Conservation (phyloP, 2,888 invertebrate species). For the Eumerus sabulonum region DNA sequence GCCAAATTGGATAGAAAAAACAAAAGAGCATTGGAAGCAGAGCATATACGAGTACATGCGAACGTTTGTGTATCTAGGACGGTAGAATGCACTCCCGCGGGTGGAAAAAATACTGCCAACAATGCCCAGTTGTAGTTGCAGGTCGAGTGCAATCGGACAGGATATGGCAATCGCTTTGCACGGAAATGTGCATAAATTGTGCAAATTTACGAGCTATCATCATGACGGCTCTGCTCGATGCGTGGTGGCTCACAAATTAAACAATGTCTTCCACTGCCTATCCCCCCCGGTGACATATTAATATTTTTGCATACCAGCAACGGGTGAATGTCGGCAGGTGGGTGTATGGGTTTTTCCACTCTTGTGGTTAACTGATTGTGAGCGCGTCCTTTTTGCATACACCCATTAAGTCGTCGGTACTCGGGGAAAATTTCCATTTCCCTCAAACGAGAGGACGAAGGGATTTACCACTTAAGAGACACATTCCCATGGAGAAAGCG, state of each 20-base stretch:
- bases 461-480: neutral
- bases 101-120: slow-evolving; percentile 1
- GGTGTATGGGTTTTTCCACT: neutral
- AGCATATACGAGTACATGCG: no score
- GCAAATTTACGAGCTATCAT: slow-evolving; percentile 60
- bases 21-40: neutral
- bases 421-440: slow-evolving; percentile 14
- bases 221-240: slow-evolving; percentile 34
- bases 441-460: neutral
- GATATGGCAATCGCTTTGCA: slow-evolving; percentile 49
- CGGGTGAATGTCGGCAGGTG: neutral
- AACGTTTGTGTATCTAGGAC: neutral
- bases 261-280: slow-evolving; percentile 34
- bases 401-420: slow-evolving; percentile 24
- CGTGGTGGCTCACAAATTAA: slow-evolving; percentile 37
- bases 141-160: slow-evolving; percentile 27
- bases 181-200: slow-evolving; percentile 58
- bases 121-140: slow-evolving; percentile 30
- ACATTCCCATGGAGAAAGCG: no score
- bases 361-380: slow-evolving; percentile 4
- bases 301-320: slow-evolving; percentile 29
- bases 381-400: slow-evolving; percentile 13
- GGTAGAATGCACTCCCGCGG: neutral
- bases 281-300: slow-evolving; percentile 52
- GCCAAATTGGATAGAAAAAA: slow-evolving; percentile 16